Conservation (phyloP, 1,140 invertebrate genomes). For the Cotesia chilonis region DNA sequence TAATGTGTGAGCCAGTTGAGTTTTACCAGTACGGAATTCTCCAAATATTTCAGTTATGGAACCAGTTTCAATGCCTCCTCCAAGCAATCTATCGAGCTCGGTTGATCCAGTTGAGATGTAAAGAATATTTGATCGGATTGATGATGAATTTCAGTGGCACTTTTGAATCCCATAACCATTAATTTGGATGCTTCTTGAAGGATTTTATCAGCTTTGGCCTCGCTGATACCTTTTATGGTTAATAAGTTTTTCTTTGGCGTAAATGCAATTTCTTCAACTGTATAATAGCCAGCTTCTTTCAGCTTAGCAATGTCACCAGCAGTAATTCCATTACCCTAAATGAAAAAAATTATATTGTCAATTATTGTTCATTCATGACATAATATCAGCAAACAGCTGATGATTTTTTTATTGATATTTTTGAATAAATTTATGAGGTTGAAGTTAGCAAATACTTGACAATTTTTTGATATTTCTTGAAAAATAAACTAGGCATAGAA, state of each 20-base stretch:
- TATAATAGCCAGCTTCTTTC: conserved; percentile 91
- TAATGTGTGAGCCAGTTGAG: conserved; percentile 95
- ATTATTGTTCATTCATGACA: neutral
- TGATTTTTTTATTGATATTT: too few relatives aligned
- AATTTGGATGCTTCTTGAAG: conserved; percentile 89
- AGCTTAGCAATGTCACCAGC: conserved; percentile 93
- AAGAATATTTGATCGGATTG: conserved; percentile 82
- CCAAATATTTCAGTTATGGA: conserved; percentile 99
- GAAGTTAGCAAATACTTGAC: too few relatives aligned
- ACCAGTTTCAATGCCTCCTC: conserved; percentile 98
- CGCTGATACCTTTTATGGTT: conserved; percentile 95
- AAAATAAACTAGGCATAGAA: too few relatives aligned
- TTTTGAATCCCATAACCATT: conserved; percentile 97
- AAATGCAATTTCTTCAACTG: conserved; percentile 95
- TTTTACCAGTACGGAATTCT: conserved; percentile 98
- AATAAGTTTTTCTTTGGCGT: conserved; percentile 91
- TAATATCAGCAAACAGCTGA: too few relatives aligned
- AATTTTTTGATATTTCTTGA: too few relatives aligned
- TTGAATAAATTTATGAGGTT: too few relatives aligned
- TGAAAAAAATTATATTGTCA: conserved; percentile 18
- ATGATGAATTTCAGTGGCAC: conserved; percentile 95
- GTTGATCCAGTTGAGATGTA: conserved; percentile 92
- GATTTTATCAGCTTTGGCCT: conserved; percentile 97
- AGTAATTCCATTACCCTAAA: conserved; percentile 86
- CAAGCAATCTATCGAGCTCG: conserved; percentile 91